Evolutionary conservation across 2,113 vertebrate genomes (phyloP).

Genomic region (Etheostoma cragini): DNA sequence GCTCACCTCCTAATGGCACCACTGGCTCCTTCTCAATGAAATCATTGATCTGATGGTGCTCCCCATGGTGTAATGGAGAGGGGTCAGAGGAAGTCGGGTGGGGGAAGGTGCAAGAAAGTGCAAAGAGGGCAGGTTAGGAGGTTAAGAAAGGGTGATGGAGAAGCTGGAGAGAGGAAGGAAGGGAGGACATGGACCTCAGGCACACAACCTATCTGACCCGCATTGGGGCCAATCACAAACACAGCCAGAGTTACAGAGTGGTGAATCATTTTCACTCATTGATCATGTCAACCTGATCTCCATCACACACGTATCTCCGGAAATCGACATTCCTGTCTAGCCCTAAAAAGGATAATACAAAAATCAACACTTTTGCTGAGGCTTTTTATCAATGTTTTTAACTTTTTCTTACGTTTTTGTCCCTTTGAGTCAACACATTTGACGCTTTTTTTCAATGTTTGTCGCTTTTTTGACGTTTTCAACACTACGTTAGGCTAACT

Average conservation of each 20-base stretch:
- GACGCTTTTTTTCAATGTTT: too few species aligned
- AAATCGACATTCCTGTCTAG: not conserved
- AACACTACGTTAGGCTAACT: too few species aligned
- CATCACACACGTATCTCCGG: not conserved
- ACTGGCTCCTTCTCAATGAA: constrained; percentile 84
- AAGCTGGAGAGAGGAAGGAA: not conserved
- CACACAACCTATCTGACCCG: constrained; percentile 34
- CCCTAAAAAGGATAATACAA: not conserved
- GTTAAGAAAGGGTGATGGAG: constrained; percentile 1
- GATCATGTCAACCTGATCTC: not conserved
- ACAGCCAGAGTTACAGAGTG: constrained; percentile 9
- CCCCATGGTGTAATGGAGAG: constrained; percentile 64
- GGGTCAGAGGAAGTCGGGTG: constrained; percentile 46
- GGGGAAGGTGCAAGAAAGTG: constrained; percentile 34
- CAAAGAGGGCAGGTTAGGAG: constrained; percentile 47
- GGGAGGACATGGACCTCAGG: not conserved
- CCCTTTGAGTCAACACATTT: too few species aligned
- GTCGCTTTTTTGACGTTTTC: too few species aligned
- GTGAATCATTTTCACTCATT: constrained; percentile 11
- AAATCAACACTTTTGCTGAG: too few species aligned
- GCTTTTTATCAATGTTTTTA: too few species aligned
- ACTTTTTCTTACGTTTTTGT: too few species aligned
- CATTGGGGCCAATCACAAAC: constrained; percentile 27
- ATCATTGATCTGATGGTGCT: constrained; percentile 80
- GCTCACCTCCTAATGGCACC: constrained; percentile 84